These are phyloP conservation scores for Phalloptychus januarius DNA, from an alignment of 2,797 vertebrate species.

Conservation along the genomic window DNA sequence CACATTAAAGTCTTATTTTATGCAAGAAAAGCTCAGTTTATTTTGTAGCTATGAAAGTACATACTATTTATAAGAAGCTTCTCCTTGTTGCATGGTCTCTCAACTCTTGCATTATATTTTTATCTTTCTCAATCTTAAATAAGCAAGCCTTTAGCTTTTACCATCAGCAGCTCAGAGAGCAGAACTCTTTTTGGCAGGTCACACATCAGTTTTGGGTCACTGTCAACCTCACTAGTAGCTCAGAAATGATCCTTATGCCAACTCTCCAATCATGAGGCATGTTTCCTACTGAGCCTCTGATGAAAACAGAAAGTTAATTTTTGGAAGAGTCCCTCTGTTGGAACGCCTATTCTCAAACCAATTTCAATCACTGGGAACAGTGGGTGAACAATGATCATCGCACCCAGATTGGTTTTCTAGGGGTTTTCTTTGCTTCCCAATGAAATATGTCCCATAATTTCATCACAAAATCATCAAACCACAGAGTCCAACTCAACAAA, in stretches of 20 bases:
- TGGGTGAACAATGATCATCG: conserved; percentile 28
- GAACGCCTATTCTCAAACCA: background rate
- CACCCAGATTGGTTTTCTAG: conserved; percentile 19
- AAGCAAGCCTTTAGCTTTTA: conserved; percentile 20
- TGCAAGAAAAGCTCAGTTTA: conserved; percentile 26
- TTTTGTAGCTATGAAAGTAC: conserved; percentile 26
- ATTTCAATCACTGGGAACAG: conserved; percentile 24
- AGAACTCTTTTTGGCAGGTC: conserved; percentile 50
- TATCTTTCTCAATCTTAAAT: background rate
- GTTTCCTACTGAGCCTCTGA: conserved; percentile 28
- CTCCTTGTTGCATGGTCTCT: conserved; percentile 11
- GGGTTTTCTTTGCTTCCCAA: conserved; percentile 22
- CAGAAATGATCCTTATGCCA: conserved; percentile 44
- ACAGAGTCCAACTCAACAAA: conserved; percentile 38
- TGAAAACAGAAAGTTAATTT: conserved; percentile 12
- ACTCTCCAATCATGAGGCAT: conserved; percentile 34
- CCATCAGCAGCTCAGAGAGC: conserved; percentile 12
- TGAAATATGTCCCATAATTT: conserved; percentile 20
- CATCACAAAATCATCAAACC: no score
- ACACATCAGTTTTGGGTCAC: conserved; percentile 52
- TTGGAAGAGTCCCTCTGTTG: background rate
- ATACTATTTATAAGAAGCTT: conserved; percentile 24
- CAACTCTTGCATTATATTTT: conserved; percentile 6
- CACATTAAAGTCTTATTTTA: conserved; percentile 35
- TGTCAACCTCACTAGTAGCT: conserved; percentile 35